Evolutionary conservation across 2,113 vertebrate species (phyloP), one percentile per base, ranked within the genome.

Genomic region (Bubo bubo): DNA sequence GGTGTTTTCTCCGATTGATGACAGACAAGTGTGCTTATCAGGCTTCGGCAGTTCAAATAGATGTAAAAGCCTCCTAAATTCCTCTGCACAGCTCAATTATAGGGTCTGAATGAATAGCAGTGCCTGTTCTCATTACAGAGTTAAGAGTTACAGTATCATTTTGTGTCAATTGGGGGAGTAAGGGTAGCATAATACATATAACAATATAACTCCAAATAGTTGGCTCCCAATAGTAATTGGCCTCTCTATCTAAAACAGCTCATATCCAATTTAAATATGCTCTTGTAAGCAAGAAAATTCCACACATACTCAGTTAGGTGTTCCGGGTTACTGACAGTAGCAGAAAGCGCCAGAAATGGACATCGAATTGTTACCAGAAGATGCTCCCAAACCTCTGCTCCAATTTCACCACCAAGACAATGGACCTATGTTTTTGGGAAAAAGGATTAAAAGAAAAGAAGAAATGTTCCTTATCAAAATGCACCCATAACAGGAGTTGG

Each of bases 351-450:
- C 93, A 98, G 88, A 96, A 98, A 98, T 1, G 97, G 98, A 79
- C 98, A 98, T 47, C 94, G 94, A 86, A 98, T 98, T 96, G 98
- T 98, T 72, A 98, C 97, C 24, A 98, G 93, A 37, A 98, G 93
- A 81, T 98, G 98, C 30, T 98, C 98, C 98, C 98, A 98, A 90
- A 98, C 34, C 79, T 98, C 98, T 68, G 97, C 98, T 93, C 98
- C 98, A 86, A 98, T 97, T 97, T 98, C 97, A 84, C 97, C 82
- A 0, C 96, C 98, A 70, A 98, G 96, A 88, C 96, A 98, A 83
- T 98, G 97, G 19, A 98, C 88, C 98, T 98, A 37, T 39, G 14
- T 59, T 87, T 79, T 76, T 1, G 10, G 21, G 26, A 5, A 56
- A 62, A 86, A 45, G 6, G 8, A 28, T 53, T 83, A 10, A 43